Evolutionary conservation across 2,888 invertebrate species (phyloP).

Genomic region (Argyresthia albistria): DNA sequence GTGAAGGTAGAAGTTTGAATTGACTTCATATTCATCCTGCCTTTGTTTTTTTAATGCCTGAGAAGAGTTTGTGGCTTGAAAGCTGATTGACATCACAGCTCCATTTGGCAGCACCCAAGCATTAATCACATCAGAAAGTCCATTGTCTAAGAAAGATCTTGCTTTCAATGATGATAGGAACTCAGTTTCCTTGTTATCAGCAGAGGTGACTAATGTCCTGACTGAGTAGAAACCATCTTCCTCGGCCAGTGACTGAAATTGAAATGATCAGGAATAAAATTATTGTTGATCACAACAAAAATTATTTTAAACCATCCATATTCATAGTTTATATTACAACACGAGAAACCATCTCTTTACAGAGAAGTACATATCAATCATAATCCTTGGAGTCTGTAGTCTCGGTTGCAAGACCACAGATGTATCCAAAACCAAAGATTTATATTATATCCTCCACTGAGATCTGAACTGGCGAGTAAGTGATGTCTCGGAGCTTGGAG

Average conservation of each 20-base stretch:
- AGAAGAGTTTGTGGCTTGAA: conserved; percentile 51
- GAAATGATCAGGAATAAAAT: background rate
- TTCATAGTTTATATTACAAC: background rate
- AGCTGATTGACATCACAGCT: conserved; percentile 81
- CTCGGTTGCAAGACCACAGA: no score
- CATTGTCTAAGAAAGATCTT: conserved; percentile 80
- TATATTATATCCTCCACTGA: background rate
- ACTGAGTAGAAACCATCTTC: conserved; percentile 83
- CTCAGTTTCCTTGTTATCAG: conserved; percentile 76
- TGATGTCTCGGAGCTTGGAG: no score
- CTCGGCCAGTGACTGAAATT: conserved; percentile 19
- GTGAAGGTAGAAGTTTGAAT: conserved; percentile 84
- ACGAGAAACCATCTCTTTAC: background rate
- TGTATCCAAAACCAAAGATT: background rate
- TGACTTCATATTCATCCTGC: conserved; percentile 59
- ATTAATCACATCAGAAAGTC: conserved; percentile 83
- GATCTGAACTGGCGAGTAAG: no score
- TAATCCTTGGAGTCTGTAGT: no score
- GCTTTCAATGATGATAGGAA: conserved; percentile 88
- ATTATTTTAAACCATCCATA: background rate
- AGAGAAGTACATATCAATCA: background rate
- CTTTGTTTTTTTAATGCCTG: conserved; percentile 17
- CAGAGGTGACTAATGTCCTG: conserved; percentile 76
- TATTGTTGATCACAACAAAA: background rate
- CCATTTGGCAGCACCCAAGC: conserved; percentile 86